Evolutionary conservation across 2,888 invertebrate species (phyloP).

Genomic region (Timema podura): DNA sequence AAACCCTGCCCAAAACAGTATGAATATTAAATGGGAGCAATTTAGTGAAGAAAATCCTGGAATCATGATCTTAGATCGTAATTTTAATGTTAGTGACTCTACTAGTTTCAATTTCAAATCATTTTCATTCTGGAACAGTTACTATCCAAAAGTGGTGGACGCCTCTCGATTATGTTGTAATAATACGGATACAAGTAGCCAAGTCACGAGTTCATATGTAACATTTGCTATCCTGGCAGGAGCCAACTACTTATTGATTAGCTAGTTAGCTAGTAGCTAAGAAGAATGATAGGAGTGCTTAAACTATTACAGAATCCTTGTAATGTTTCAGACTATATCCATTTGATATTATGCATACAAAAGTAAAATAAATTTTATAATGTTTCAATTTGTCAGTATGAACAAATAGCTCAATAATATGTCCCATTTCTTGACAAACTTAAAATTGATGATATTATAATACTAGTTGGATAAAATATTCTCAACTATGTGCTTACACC

Average conservation of each 20-base stretch:
- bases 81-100: constrained; percentile 70
- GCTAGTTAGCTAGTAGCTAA: too few species aligned
- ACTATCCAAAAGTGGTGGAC: constrained; percentile 71
- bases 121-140: constrained; percentile 79
- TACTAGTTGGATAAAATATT: too few species aligned
- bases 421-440: too few species aligned
- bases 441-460: too few species aligned
- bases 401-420: too few species aligned
- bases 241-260: constrained; percentile 11
- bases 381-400: too few species aligned
- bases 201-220: not conserved
- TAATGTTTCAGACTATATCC: too few species aligned
- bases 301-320: too few species aligned
- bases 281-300: too few species aligned
- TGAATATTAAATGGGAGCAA: constrained; percentile 70
- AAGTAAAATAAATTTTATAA: too few species aligned
- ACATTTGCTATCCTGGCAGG: constrained; percentile 16
- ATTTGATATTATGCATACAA: too few species aligned
- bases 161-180: constrained; percentile 74
- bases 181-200: constrained; percentile 39
- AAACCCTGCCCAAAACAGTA: constrained; percentile 60
- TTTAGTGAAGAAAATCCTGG: constrained; percentile 64
- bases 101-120: constrained; percentile 68
- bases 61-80: constrained; percentile 69
- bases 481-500: too few species aligned